phyloP scores from a whole-genome alignment of 2,797 vertebrate species.

The Oryzias dopingdopingensis region DNA sequence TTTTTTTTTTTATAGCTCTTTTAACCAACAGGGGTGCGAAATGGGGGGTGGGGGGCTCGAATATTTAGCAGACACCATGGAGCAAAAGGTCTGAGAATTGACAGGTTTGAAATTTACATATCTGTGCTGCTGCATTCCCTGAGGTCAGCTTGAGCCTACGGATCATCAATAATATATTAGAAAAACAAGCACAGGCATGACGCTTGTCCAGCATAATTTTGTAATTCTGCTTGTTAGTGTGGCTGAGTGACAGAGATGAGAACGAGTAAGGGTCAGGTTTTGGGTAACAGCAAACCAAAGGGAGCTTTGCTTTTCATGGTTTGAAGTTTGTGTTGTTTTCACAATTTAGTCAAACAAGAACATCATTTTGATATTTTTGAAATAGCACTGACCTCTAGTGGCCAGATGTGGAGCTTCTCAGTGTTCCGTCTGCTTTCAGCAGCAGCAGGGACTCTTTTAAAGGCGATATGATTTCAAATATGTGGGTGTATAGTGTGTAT shows the following conservation, averaged over 20 bases:
- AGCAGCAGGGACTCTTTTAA: neutral
- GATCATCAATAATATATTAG: constrained; percentile 64
- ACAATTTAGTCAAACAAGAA: constrained; percentile 30
- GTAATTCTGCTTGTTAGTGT: constrained; percentile 13
- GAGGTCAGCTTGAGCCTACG: constrained; percentile 16
- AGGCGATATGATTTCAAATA: constrained; percentile 8
- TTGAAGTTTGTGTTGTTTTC: constrained; percentile 22
- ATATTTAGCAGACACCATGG: constrained; percentile 32
- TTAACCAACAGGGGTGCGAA: constrained; percentile 46
- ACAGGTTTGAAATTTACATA: constrained; percentile 60
- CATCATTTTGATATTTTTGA: constrained; percentile 28
- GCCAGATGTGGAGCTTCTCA: neutral
- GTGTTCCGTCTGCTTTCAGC: neutral
- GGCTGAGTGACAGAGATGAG: constrained; percentile 40
- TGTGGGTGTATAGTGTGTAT: neutral
- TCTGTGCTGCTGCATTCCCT: constrained; percentile 51
- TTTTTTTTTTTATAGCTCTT: constrained; percentile 51
- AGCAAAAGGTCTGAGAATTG: constrained; percentile 57
- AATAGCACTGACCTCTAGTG: constrained; percentile 72
- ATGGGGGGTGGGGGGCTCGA: constrained; percentile 43
- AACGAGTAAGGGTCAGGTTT: constrained; percentile 26
- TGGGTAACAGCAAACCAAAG: constrained; percentile 16
- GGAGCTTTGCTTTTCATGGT: constrained; percentile 43
- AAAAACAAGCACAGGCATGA: constrained; percentile 35
- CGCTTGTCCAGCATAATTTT: constrained; percentile 36